Evolutionary conservation across 2,797 vertebrate species (phyloP).

Genomic region (Masticophis lateralis): DNA sequence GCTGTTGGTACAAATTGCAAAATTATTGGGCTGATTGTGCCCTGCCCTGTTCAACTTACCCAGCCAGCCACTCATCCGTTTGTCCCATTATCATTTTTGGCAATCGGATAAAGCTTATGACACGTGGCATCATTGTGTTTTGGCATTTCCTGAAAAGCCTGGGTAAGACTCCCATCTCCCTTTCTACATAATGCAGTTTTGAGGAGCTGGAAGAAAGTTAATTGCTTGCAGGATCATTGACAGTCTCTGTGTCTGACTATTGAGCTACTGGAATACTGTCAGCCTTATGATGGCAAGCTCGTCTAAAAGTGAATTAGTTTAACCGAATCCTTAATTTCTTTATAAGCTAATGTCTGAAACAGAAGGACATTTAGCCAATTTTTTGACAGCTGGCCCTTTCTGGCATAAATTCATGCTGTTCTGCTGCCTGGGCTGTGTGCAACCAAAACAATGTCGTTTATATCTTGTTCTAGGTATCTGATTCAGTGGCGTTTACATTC

Average conservation of each 20-base stretch:
- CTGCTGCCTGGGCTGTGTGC: constrained; percentile 29
- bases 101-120: neutral
- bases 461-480: neutral
- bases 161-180: neutral
- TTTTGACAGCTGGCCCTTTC: constrained; percentile 43
- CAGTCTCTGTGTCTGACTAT: constrained; percentile 2
- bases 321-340: constrained; percentile 31
- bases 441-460: neutral
- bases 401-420: constrained; percentile 45
- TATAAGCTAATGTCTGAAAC: constrained; percentile 29
- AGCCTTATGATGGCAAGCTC: neutral
- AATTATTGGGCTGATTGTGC: constrained; percentile 2
- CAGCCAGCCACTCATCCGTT: neutral
- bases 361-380: constrained; percentile 39
- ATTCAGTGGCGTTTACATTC: constrained; percentile 37
- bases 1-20: neutral
- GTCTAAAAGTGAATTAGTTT: constrained; percentile 29
- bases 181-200: neutral
- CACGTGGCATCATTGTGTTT: constrained; percentile 18
- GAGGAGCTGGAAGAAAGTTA: constrained; percentile 26
- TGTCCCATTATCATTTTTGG: neutral
- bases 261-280: constrained; percentile 13
- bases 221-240: constrained; percentile 18
- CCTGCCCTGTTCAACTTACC: neutral
- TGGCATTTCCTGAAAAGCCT: constrained; percentile 10